phyloP scores from a whole-genome alignment of 1,140 invertebrate genomes.

The Zaprionus ghesquierei region DNA sequence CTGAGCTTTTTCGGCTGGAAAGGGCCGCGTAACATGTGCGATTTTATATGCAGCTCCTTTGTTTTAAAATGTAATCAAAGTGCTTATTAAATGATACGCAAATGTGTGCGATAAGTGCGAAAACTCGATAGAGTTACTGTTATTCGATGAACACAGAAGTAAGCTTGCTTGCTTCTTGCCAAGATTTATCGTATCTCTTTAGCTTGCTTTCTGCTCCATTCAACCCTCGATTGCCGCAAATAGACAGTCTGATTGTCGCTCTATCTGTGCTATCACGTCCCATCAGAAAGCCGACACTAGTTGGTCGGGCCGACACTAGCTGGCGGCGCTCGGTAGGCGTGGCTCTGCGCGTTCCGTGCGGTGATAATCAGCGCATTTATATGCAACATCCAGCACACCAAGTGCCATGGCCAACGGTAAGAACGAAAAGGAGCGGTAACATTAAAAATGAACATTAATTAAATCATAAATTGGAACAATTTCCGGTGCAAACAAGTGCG shows the following conservation, averaged over 20 bases:
- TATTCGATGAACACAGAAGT: not conserved
- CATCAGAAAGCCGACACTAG: conserved; percentile 13
- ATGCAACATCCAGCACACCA: conserved; percentile 54
- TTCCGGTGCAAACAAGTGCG: conserved; percentile 58
- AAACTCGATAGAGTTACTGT: not conserved
- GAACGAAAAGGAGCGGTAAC: conserved; percentile 12
- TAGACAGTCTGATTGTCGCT: conserved; percentile 63
- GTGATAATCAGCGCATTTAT: conserved; percentile 76
- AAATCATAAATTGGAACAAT: conserved; percentile 79
- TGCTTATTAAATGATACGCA: not conserved
- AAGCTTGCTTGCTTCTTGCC: not conserved
- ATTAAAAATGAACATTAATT: conserved; percentile 79
- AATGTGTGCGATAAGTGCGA: not conserved
- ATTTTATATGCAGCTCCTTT: not conserved
- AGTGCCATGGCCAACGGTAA: conserved; percentile 2
- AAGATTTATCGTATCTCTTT: conserved; percentile 3
- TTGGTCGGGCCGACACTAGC: conserved; percentile 1
- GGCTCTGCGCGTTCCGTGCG: conserved; percentile 8
- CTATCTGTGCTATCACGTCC: conserved; percentile 28
- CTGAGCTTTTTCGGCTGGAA: not conserved
- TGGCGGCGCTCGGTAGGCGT: not conserved
- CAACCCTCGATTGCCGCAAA: conserved; percentile 48
- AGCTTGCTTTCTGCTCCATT: conserved; percentile 28
- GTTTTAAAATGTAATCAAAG: not conserved
- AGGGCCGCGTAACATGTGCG: not conserved